Evolutionary conservation across 2,888 invertebrate genomes (phyloP).

Genomic region (Alitta virens): DNA sequence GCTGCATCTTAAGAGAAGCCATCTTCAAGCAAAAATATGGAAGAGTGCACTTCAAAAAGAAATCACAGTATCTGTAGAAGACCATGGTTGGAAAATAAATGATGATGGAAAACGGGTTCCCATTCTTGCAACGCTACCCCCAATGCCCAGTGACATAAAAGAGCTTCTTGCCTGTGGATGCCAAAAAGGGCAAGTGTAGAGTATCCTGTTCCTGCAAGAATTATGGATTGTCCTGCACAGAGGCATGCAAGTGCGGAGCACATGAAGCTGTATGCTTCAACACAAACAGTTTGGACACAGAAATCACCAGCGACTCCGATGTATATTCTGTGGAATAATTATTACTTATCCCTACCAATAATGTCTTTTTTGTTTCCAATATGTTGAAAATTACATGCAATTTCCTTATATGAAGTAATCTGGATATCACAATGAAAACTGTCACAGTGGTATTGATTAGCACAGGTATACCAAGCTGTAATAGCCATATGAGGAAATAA

Average conservation of each 20-base stretch:
- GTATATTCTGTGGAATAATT: too few relatives aligned
- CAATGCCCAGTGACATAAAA: neutral
- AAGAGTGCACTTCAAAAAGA: neutral
- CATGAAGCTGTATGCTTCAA: too few relatives aligned
- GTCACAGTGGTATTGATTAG: too few relatives aligned
- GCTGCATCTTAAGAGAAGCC: neutral
- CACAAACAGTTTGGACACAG: too few relatives aligned
- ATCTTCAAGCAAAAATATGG: neutral
- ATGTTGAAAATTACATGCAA: too few relatives aligned
- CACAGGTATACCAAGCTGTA: too few relatives aligned
- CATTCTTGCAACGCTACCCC: neutral
- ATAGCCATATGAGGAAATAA: too few relatives aligned
- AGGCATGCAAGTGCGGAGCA: neutral
- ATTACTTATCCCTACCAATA: too few relatives aligned
- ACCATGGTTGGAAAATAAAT: neutral
- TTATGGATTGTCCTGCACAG: neutral
- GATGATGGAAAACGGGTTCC: neutral
- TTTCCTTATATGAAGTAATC: too few relatives aligned
- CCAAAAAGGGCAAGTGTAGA: neutral
- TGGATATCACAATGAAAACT: too few relatives aligned
- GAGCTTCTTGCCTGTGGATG: neutral
- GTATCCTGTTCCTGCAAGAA: neutral
- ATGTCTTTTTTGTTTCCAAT: too few relatives aligned
- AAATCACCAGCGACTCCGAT: too few relatives aligned
- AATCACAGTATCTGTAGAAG: neutral